These are phyloP conservation scores for Helicolenus hilgendorfi DNA, from an alignment of 2,797 vertebrate genomes.

Conservation along the genomic window DNA sequence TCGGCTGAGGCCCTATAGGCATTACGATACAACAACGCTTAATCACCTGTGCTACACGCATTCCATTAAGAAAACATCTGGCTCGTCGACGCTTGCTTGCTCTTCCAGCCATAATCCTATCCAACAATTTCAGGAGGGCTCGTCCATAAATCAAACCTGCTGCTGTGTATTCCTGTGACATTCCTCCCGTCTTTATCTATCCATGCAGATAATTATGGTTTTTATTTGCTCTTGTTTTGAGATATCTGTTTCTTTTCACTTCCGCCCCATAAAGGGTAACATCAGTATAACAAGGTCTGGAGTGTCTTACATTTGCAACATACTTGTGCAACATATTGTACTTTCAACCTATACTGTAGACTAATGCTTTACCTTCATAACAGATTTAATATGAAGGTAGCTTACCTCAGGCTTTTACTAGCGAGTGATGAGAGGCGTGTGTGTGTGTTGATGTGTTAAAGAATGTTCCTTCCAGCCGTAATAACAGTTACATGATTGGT, in stretches of 20 bases:
- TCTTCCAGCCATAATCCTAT: neutral
- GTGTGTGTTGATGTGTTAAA: constrained; percentile 25
- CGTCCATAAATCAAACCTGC: neutral
- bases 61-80: constrained; percentile 21
- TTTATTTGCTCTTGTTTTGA: neutral
- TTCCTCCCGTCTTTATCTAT: neutral
- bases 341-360: neutral
- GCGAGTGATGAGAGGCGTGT: neutral
- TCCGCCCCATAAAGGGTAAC: neutral
- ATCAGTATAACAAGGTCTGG: neutral
- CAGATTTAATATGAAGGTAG: neutral
- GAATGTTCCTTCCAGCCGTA: constrained; percentile 17
- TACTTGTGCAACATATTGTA: neutral
- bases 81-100: neutral
- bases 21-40: neutral
- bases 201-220: neutral
- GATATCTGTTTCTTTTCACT: neutral
- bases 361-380: neutral
- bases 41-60: constrained; percentile 6
- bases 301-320: neutral
- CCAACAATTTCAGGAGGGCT: neutral
- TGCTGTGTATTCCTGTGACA: neutral
- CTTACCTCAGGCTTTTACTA: constrained; percentile 2
- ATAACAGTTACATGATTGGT: constrained; percentile 25
- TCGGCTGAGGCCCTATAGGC: neutral